Evolutionary conservation across 1,140 invertebrate species (phyloP).

Genomic region (Leptopilina boulardi): DNA sequence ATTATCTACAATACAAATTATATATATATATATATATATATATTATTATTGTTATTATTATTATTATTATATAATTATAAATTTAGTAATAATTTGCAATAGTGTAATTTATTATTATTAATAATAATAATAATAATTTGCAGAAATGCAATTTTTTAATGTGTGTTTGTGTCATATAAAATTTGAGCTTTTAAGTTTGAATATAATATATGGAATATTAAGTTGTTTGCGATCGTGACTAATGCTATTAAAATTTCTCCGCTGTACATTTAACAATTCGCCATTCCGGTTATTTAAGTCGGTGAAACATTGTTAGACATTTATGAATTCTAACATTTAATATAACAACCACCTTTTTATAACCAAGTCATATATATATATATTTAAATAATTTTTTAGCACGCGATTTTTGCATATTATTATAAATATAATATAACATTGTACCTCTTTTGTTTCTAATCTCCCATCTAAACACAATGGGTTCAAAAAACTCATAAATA

Average conservation of each 20-base stretch:
- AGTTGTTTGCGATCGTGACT: slow-evolving; percentile 15
- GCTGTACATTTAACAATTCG: neutral
- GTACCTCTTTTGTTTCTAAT: neutral
- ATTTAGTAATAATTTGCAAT: too few species aligned
- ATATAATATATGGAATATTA: slow-evolving; percentile 21
- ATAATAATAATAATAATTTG: too few species aligned
- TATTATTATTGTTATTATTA: too few species aligned
- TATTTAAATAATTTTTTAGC: neutral
- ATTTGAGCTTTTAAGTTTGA: neutral
- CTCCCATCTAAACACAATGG: neutral
- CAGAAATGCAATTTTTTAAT: neutral
- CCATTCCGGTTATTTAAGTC: neutral
- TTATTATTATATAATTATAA: too few species aligned
- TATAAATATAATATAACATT: neutral
- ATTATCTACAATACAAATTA: too few species aligned
- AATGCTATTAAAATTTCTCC: neutral
- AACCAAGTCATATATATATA: slow-evolving; percentile 30
- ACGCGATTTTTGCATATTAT: slow-evolving; percentile 18
- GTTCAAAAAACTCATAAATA: neutral
- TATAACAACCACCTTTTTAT: slow-evolving; percentile 19
- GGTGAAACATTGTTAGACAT: slow-evolving; percentile 7
- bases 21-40: too few species aligned
- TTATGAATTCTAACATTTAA: slow-evolving; percentile 38
- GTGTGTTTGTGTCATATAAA: too few species aligned
- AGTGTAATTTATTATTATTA: too few species aligned